Evolutionary conservation across 1,140 invertebrate species (phyloP).

Genomic region (Bradynema listronoti): DNA sequence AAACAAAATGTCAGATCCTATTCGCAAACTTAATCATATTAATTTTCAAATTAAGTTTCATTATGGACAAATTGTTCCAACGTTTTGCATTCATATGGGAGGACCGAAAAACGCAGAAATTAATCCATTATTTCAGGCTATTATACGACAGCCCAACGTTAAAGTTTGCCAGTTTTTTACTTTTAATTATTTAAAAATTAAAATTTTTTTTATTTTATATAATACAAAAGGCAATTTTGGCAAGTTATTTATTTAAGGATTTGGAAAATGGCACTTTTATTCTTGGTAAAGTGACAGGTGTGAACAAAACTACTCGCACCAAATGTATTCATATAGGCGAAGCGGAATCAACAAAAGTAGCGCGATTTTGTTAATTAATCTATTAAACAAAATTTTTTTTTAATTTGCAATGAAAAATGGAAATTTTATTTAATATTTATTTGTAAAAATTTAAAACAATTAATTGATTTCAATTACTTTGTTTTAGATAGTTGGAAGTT

Average conservation of each 20-base stretch:
- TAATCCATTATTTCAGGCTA: no score
- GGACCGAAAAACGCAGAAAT: constrained; percentile 4
- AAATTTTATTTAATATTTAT: not conserved
- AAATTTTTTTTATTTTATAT: no score
- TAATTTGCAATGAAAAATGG: not conserved
- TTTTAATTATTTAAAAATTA: no score
- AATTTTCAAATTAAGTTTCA: constrained; percentile 17
- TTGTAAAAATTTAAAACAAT: not conserved
- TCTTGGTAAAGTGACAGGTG: constrained; percentile 19
- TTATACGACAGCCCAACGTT: no score
- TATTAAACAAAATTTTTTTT: not conserved
- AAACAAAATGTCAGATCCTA: constrained; percentile 28
- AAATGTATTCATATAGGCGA: no score
- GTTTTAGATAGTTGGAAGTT: not conserved
- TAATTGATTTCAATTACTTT: not conserved
- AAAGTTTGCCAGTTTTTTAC: no score
- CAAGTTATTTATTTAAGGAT: not conserved
- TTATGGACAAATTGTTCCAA: constrained; percentile 8
- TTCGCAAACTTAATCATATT: constrained; percentile 31
- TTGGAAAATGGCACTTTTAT: not conserved
- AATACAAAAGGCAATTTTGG: no score
- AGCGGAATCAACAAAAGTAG: no score
- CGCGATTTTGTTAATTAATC: not conserved
- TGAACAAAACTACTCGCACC: constrained; percentile 23
- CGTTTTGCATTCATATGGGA: constrained; percentile 12